Percentiles rank a stretch among this genome's conserved stretches.
Conservation (phyloP, 2,888 invertebrate species). For the Caenorhabditis sulstoni region DNA sequence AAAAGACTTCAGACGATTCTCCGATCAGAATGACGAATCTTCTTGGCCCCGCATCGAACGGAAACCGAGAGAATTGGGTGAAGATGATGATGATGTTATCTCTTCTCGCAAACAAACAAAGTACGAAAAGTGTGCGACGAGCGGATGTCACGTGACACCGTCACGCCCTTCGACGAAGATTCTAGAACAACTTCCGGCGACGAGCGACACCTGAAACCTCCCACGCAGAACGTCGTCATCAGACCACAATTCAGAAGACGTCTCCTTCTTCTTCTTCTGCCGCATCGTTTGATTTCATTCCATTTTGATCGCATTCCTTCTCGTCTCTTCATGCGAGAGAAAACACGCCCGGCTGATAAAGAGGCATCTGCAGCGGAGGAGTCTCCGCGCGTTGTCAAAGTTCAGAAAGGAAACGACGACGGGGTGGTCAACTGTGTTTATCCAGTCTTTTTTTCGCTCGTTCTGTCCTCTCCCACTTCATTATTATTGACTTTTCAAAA, state of each 20-base stretch:
- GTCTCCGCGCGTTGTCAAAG: background rate
- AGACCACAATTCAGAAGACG: background rate
- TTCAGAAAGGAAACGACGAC: background rate
- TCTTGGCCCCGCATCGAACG: too few species aligned
- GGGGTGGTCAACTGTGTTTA: constrained; percentile 8
- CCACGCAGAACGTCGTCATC: background rate
- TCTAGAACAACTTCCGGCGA: too few species aligned
- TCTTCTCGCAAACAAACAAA: too few species aligned
- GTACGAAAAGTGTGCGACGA: too few species aligned
- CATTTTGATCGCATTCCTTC: background rate
- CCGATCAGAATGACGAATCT: too few species aligned
- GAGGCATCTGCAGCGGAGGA: background rate
- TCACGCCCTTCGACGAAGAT: too few species aligned
- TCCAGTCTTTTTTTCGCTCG: background rate
- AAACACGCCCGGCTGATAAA: background rate
- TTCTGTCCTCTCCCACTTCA: background rate
- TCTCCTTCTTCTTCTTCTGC: background rate
- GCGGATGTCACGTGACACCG: too few species aligned
- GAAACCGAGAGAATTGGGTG: too few species aligned
- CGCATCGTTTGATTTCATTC: constrained; percentile 8
- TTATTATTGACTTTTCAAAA: constrained; percentile 18
- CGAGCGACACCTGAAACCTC: too few species aligned
- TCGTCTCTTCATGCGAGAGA: background rate
- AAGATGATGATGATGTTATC: too few species aligned
- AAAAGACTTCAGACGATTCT: too few species aligned